Evolutionary conservation across 2,888 invertebrate species (phyloP).

Genomic region (Galerucella nymphaeae): DNA sequence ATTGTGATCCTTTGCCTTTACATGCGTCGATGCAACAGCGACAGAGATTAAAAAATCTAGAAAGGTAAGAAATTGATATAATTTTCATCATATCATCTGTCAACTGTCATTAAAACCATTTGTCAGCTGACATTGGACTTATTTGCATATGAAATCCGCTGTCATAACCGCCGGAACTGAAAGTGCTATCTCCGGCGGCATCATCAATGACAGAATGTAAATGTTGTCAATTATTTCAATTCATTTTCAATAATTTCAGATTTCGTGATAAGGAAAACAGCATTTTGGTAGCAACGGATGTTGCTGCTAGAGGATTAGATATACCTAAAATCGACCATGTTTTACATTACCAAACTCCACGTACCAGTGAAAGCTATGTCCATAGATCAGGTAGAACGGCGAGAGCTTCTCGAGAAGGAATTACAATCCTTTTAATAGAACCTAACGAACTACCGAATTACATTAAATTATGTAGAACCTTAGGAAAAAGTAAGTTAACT

Average conservation of each 20-base stretch:
- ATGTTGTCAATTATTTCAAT: too few species aligned
- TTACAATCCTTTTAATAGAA: constrained; percentile 92
- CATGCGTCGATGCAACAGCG: constrained; percentile 95
- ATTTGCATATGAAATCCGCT: too few species aligned
- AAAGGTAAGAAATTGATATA: constrained; percentile 68
- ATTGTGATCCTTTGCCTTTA: constrained; percentile 80
- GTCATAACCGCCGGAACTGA: too few species aligned
- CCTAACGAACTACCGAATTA: constrained; percentile 86
- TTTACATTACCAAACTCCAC: constrained; percentile 94
- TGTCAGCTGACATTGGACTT: too few species aligned
- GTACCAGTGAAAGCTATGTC: constrained; percentile 95
- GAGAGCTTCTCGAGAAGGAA: constrained; percentile 86
- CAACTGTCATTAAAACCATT: too few species aligned
- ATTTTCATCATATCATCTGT: too few species aligned
- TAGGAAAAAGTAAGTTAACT: constrained; percentile 80
- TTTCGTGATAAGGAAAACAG: constrained; percentile 79
- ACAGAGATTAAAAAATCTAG: constrained; percentile 92
- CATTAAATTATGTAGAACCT: constrained; percentile 81
- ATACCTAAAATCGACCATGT: constrained; percentile 95
- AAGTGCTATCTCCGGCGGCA: too few species aligned
- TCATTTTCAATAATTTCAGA: constrained; percentile 60
- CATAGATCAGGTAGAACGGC: constrained; percentile 98
- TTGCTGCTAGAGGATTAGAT: constrained; percentile 96
- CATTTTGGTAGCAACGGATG: constrained; percentile 93
- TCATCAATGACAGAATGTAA: too few species aligned